phyloP scores from a whole-genome alignment of 1,140 invertebrate species.

The Caenorhabditis inopinata region DNA sequence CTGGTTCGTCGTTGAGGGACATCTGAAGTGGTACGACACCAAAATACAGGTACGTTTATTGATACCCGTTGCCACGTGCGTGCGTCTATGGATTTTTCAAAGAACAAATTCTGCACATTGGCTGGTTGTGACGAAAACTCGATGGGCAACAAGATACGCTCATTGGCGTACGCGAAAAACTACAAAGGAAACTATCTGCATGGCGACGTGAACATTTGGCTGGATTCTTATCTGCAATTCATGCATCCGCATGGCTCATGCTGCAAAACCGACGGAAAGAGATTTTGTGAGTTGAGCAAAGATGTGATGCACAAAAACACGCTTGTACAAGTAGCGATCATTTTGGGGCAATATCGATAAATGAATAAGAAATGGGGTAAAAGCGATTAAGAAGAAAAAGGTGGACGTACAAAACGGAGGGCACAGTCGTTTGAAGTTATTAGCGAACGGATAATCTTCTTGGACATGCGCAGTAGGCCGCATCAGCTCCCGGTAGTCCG shows the following conservation, averaged over 20 bases:
- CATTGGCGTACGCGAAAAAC: conserved; percentile 78
- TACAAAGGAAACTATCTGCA: conserved; percentile 72
- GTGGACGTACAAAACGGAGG: neutral
- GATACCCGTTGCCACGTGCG: neutral
- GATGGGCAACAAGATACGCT: conserved; percentile 72
- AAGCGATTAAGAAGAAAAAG: neutral
- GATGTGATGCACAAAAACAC: no score
- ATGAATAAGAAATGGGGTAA: conserved; percentile 12
- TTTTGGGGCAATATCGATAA: neutral
- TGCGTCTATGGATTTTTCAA: conserved; percentile 68
- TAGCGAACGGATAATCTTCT: neutral
- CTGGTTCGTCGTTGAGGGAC: conserved; percentile 82
- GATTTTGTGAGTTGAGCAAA: neutral
- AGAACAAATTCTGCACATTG: conserved; percentile 80
- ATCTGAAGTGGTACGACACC: conserved; percentile 73
- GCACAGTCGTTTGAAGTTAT: neutral
- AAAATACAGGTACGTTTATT: neutral
- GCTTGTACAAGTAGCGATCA: neutral
- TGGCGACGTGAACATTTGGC: conserved; percentile 79
- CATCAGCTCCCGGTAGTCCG: conserved; percentile 25
- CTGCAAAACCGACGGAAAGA: conserved; percentile 58
- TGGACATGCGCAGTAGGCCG: conserved; percentile 14
- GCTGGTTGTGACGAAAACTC: conserved; percentile 73
- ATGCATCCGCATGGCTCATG: conserved; percentile 67
- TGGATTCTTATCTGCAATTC: conserved; percentile 90